Base-by-base conservation (phyloP, 2,113 vertebrate genomes). In the Piaya cayana region DNA sequence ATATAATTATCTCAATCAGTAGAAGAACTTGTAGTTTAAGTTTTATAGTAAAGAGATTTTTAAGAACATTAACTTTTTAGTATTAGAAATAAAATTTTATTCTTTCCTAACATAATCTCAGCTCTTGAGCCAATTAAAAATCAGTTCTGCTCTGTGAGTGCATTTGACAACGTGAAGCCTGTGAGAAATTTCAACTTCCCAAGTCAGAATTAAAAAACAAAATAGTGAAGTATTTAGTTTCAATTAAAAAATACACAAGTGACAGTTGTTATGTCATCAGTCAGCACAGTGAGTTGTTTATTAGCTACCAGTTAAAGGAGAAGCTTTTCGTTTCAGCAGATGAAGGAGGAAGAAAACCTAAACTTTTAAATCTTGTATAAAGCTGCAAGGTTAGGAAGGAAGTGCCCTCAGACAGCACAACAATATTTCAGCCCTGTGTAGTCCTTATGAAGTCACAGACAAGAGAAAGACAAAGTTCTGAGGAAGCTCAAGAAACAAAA, bases 11-110 rank as follows among this genome's bases (percentile, higher is more conserved):
- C 37, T 67, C 17, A 59, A 36, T 75, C 17, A 69, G 59, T 39
- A 81, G 36, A 22, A 52, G 39, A 88, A 77, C 52, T 86, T 80
- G 45, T 27, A 32, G 53, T 56, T 93, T 30, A 80, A 74, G 34
- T 63, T 91, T 93, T 50, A 60, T 37, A 47, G 52, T 45, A 70
- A 71, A 91, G 53, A 80, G 15, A 88, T 95, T 90, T 94, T 93
- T 88, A 82, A 92, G 79, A 86, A 88, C 82, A 92, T 70, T 95
- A 83, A 83, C 36, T 86, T 95, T 77, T 86, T 81, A 91, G 14
- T 58, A 29, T n/a, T 69, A 63, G 72, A 91, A 74, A 93, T 92
- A 91, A 95, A 95, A 42, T 93, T 96, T 95, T 78, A 91, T 92
- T 88, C 50, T 58, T 83, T 77, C 34, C 20, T 81, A 88, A 59